Base-by-base conservation (phyloP, 2,113 vertebrate genomes). In the Aviceda subcristata region DNA sequence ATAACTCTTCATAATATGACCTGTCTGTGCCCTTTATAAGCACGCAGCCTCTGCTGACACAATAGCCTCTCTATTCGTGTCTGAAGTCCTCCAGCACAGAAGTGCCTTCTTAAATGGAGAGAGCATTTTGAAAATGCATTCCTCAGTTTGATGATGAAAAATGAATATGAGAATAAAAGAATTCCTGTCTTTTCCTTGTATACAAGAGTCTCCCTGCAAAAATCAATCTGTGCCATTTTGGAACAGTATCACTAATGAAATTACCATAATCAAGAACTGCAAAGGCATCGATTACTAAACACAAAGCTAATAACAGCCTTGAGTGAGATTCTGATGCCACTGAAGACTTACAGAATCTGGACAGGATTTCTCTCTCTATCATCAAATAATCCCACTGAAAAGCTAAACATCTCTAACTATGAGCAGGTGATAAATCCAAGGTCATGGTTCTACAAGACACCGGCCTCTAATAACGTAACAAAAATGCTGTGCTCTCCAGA, bases 221-320 rank as follows among this genome's bases (percentile, higher is more conserved):
- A 97, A 96, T 94, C 92, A 93, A 97, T 97, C 82, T 0, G 0
- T 94, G 94, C 73, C 92, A 69, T 94, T 97, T 95, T 85, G 80
- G 80, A 95, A 87, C 69, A 92, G 94, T 76, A 72, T 95, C 82
- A 15, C 92, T 97, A 96, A 97, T 96, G 90, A 97, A 98, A 97
- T 97, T 96, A 97, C 86, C 96, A 97, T 93, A 97, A 97, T 96
- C 93, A 96, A 94, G 85, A 89, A 84, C 85, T 93, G 94, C 78
- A 95, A 96, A 95, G 59, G 80, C 93, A 93, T 91, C 36, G 84
- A 95, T 96, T 94, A 91, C 71, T 62, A 86, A 88, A 95, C 50
- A 57, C 77, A 90, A 91, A 66, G 73, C 80, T 89, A 96, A 22
- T 86, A 95, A 90, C 62, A 90, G 90, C 74, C 41, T 87, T 64